Base-by-base conservation (phyloP, 2,113 vertebrate species). In the Vidua macroura region DNA sequence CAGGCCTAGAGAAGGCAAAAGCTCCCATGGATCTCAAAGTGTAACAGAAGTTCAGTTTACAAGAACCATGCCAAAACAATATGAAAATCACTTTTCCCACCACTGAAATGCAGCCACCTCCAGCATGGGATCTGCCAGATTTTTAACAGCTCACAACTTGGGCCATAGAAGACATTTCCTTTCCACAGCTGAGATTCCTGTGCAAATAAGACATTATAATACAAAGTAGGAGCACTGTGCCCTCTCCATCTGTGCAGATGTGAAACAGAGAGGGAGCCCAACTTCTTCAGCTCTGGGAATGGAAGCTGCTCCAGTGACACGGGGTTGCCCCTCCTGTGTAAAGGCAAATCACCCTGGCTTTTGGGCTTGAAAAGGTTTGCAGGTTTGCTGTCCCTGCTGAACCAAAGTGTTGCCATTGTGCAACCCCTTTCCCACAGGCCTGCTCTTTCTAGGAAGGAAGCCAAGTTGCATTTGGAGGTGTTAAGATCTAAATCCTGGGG, bases 31-130 rank as follows among this genome's bases (percentile, higher is more conserved):
- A 90, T 53, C 90, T 90, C 56, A 75, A 88, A 93, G 46, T 75
- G 68, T 79, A 90, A 66, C 0, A 89, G 63, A 74, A 90, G 78
- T 86, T 96, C 73, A 73, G 75, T 95, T 90, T 95, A 95, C 37
- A 92, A 88, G 44, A 90, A 35, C 76, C 8, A 1, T 92, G 85
- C 90, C 95, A 95, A 73, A 90, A 80, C 55, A 93, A 74, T 74
- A 90, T 31, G 59, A 94, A 93, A 90, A 86, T 75, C 64, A n/a
- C 56, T 94, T 93, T 88, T 92, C 85, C 92, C 87, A 95, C 68
- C 79, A 63, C 93, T 95, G 88, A 96, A 93, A 78, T 56, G 44
- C 64, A 78, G 79, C 76, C 75, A 75, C 79, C 85, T 93, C 93
- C 72, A 93, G 63, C 48, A 74, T 88, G 72, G 72, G 49, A 67